Base-by-base conservation (phyloP, 2,113 vertebrate genomes). In the Mohoua ochrocephala region DNA sequence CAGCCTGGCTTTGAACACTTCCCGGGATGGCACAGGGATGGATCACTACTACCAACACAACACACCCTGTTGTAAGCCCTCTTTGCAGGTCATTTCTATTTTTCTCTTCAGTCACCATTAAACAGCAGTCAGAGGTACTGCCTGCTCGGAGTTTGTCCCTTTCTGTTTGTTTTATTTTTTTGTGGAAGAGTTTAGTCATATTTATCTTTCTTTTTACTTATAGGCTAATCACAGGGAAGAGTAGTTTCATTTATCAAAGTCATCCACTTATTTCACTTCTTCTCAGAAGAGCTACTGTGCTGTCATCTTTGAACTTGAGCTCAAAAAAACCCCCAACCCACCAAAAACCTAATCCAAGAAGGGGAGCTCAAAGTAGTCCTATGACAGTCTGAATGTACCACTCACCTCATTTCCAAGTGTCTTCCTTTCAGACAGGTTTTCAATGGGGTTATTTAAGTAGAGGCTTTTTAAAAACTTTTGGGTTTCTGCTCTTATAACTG, bases 181-280 rank as follows among this genome's bases (percentile, higher is more conserved):
- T 68, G 16, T 50, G 31, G 13, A 79, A 91, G 20, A 33, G 7
- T 68, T 89, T 61, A 52, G 45, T 60, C 20, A 35, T 79, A 33
- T 45, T 81, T 67, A 71, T 37, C 7, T 64, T 81, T 81, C 41
- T 68, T 95, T 81, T 49, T 41, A 13, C 61, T 84, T 78, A 75
- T 21, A 84, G 57, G 41, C 8, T 91, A 89, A 87, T 76, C 57
- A 84, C 17, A 50, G 53, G 45, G 87, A 91, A 89, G 56, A 89
- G 68, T 84, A 82, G 26, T 68, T 94, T 94, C 41, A 89, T 94
- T 95, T 91, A 82, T 95, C 93, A 95, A 91, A 93, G 69, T 64
- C 74, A 85, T 39, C 31, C 84, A 42, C 3, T 3, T 68, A 28
- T 68, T 89, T 91, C 19, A 41, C 4, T 39, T 61, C 47, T 88